Evolutionary conservation across 2,797 vertebrate genomes (phyloP), one percentile per base, ranked within the genome.

Genomic region (Periparus ater): DNA sequence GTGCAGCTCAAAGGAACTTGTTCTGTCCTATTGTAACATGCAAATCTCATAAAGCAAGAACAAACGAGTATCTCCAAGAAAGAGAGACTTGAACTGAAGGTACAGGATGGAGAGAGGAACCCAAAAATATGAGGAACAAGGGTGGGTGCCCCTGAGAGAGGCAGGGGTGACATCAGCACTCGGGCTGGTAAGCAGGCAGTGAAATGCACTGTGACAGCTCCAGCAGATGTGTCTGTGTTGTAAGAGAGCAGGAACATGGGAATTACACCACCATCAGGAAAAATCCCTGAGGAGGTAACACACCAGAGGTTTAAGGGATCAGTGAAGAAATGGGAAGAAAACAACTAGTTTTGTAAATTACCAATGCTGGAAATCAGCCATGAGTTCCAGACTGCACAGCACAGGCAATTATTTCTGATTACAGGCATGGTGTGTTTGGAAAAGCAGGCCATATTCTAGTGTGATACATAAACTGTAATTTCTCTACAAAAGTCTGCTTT

Each of bases 1-100:
- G 6, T 6, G 63, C 11, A 2, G 66, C 50, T 45, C 13, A 3
- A 0, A 14, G 25, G 32, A 25, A 45, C 51, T 10, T 0, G 0
- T 29, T 29, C 60, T 61, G 17, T 6, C 20, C 25, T 25, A 32
- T 9, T 78, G 44, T 17, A 30, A 44, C 2, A 9, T 5, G 30
- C 45, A 51, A 63, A 81, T 36, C n/a, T 48, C 26, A 76, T 6
- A 57, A 36, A 68, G 63, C n/a, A 55, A 53, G 67, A 71, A 58
- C 4, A 36, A 62, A 36, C 0, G 0, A 36, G 34, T 9, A 13
- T n/a, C 34, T 79, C 29, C 18, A 22, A 57, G 51, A 14, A 34
- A 73, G n/a, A 55, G 38, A 62, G 36, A 3, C 38, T 40, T 19
- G 17, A 50, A 63, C 40, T 78, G 54, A 50, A 66, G 68, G 51